Conservation (phyloP, 2,888 invertebrate genomes). For the Tipula unca region DNA sequence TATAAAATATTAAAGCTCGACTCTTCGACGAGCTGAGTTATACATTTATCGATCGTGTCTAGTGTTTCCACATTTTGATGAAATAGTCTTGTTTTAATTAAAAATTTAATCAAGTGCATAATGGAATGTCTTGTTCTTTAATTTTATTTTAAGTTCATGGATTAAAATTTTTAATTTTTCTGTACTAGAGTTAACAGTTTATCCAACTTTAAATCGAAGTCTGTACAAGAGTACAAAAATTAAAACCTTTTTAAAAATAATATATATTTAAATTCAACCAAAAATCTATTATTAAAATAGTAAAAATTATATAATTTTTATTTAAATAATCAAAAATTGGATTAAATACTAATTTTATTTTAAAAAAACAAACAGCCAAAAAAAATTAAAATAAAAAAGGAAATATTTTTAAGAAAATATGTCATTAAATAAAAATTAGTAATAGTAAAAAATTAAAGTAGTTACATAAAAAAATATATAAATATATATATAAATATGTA, state of each 20-base stretch:
- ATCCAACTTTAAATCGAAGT: neutral
- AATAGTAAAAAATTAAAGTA: neutral
- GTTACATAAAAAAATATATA: neutral
- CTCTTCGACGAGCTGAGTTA: neutral
- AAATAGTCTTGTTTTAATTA: neutral
- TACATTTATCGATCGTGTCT: neutral
- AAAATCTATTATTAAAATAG: neutral
- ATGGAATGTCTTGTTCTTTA: neutral
- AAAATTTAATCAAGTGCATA: neutral
- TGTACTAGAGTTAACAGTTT: neutral
- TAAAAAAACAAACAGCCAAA: neutral
- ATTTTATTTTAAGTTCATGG: neutral
- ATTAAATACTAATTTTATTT: neutral
- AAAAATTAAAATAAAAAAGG: neutral
- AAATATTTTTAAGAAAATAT: constrained; percentile 3
- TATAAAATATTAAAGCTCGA: neutral
- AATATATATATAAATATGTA: no score
- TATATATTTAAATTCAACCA: neutral
- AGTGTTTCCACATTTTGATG: neutral
- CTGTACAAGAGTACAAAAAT: neutral
- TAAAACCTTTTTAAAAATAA: neutral
- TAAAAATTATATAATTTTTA: neutral
- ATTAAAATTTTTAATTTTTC: neutral
- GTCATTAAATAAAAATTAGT: neutral
- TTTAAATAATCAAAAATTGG: neutral